These are phyloP conservation scores for Anthrax anthrax DNA, from an alignment of 2,888 invertebrate genomes.

Conservation along the genomic window DNA sequence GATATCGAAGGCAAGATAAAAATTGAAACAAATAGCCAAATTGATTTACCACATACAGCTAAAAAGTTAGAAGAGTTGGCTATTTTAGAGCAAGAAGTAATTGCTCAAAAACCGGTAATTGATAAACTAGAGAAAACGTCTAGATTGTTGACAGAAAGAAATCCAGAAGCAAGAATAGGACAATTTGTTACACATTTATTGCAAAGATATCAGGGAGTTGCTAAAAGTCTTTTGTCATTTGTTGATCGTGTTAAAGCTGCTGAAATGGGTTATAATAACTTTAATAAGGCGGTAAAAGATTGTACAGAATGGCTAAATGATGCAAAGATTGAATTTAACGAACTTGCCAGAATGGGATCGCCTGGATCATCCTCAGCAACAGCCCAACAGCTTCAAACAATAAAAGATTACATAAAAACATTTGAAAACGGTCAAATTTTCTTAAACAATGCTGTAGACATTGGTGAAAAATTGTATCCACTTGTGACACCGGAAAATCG, in stretches of 20 bases:
- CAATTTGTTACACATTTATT: conserved; percentile 68
- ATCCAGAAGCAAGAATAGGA: conserved; percentile 68
- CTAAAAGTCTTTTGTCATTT: conserved; percentile 54
- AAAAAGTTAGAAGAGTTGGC: conserved; percentile 53
- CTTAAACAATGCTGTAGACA: conserved; percentile 65
- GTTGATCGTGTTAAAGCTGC: conserved; percentile 58
- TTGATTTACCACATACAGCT: conserved; percentile 52
- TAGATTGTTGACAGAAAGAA: conserved; percentile 55
- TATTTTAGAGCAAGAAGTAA: conserved; percentile 46
- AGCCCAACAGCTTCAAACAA: conserved; percentile 57
- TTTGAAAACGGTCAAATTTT: conserved; percentile 67
- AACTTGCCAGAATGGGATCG: conserved; percentile 57
- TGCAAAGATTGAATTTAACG: conserved; percentile 58
- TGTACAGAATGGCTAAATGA: conserved; percentile 68
- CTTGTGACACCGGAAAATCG: conserved; percentile 77
- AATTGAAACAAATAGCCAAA: conserved; percentile 54
- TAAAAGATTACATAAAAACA: conserved; percentile 42
- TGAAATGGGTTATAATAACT: conserved; percentile 47
- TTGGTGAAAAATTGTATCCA: conserved; percentile 77
- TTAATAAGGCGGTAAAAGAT: conserved; percentile 53
- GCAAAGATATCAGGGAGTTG: conserved; percentile 58
- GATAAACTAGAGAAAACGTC: conserved; percentile 52
- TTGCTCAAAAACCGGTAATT: conserved; percentile 49
- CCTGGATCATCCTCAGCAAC: conserved; percentile 54
- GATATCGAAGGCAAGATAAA: conserved; percentile 63